Evolutionary conservation across 2,888 invertebrate species (phyloP).

Genomic region (Pseudococcus jackbeardsleyi): DNA sequence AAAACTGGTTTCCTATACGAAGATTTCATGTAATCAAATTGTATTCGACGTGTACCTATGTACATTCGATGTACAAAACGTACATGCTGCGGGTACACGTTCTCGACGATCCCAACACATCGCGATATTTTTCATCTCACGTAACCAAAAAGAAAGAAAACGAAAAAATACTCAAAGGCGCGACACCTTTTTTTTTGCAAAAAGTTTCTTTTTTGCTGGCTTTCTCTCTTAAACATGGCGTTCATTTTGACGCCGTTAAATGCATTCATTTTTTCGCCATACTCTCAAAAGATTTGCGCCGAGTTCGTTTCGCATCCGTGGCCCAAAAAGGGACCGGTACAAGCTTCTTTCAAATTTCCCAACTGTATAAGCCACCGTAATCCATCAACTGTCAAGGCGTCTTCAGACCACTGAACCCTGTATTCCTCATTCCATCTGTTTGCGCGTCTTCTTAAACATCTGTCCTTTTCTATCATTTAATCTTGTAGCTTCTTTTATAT

Average conservation of each 20-base stretch:
- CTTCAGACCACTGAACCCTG: slow-evolving; percentile 59
- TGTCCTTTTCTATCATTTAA: slow-evolving; percentile 64
- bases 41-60: slow-evolving; percentile 9
- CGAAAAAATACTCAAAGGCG: neutral
- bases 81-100: neutral
- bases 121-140: neutral
- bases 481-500: slow-evolving; percentile 64
- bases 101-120: neutral
- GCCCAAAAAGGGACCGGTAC: slow-evolving; percentile 47
- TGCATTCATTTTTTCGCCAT: slow-evolving; percentile 55
- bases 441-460: slow-evolving; percentile 60
- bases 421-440: slow-evolving; percentile 49
- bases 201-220: slow-evolving; percentile 37
- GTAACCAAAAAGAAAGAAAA: neutral
- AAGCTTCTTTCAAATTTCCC: slow-evolving; percentile 63
- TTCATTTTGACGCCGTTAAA: slow-evolving; percentile 46
- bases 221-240: slow-evolving; percentile 11
- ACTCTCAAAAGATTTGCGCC: slow-evolving; percentile 51
- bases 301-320: slow-evolving; percentile 45
- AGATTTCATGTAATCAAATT: slow-evolving; percentile 51
- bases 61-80: neutral
- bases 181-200: slow-evolving; percentile 18
- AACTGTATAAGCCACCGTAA: slow-evolving; percentile 62
- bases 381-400: slow-evolving; percentile 63
- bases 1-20: slow-evolving; percentile 55